Conservation (phyloP, 2,888 invertebrate genomes). For the Punctoribates punctum region DNA sequence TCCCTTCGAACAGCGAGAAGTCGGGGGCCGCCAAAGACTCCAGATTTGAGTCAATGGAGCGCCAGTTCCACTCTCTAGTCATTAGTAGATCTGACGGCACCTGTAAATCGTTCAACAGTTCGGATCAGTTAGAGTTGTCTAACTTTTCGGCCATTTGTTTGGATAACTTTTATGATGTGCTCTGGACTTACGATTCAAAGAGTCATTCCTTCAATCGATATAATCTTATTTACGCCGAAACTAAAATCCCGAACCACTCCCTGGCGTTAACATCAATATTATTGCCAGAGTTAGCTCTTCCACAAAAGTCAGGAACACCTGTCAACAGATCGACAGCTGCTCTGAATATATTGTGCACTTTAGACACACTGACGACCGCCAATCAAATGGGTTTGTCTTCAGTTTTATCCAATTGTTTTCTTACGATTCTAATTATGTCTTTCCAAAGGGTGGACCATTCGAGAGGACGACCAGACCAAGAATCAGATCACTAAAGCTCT, state of each 20-base stretch:
- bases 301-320: constrained; percentile 58
- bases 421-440: not conserved
- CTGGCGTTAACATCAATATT: constrained; percentile 61
- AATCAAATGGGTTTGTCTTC: constrained; percentile 55
- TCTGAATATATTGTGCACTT: constrained; percentile 77
- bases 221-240: constrained; percentile 75
- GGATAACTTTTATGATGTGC: constrained; percentile 85
- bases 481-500: constrained; percentile 59
- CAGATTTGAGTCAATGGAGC: constrained; percentile 71
- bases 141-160: constrained; percentile 71
- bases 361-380: constrained; percentile 80
- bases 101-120: constrained; percentile 75
- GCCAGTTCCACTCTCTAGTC: constrained; percentile 75
- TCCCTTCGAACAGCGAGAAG: constrained; percentile 53
- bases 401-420: constrained; percentile 53
- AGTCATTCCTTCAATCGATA: constrained; percentile 68
- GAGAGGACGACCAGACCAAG: constrained; percentile 53
- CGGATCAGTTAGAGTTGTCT: constrained; percentile 76
- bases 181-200: constrained; percentile 80
- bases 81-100: constrained; percentile 84
- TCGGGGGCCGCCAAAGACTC: constrained; percentile 57
- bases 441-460: constrained; percentile 49
- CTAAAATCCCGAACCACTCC: constrained; percentile 36
- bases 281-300: constrained; percentile 76
- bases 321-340: constrained; percentile 79